Conservation (phyloP, 2,888 invertebrate species). For the Andrena chrysosceles region DNA sequence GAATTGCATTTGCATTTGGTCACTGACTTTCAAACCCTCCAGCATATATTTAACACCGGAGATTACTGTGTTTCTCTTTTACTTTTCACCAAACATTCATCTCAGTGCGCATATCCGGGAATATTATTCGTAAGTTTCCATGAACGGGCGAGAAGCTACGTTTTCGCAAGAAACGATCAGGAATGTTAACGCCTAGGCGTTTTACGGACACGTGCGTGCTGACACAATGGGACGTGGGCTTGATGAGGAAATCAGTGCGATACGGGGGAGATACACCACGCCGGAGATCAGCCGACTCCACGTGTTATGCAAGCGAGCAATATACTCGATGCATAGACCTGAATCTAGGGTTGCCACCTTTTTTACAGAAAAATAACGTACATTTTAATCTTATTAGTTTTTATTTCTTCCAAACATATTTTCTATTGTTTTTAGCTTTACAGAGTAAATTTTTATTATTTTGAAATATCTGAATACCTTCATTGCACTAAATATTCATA, state of each 20-base stretch:
- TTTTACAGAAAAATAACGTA: no score
- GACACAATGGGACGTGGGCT: constrained; percentile 75
- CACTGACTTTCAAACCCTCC: no score
- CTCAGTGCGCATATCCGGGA: background rate
- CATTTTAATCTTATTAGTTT: no score
- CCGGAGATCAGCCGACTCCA: constrained; percentile 31
- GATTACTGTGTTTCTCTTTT: no score
- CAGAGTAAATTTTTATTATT: no score
- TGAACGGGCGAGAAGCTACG: no score
- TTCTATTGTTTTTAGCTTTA: no score
- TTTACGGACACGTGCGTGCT: constrained; percentile 62
- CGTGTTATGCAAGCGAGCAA: constrained; percentile 54
- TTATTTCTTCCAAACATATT: no score
- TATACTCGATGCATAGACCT: background rate
- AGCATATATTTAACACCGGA: no score
- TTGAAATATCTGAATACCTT: no score
- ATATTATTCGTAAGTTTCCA: background rate
- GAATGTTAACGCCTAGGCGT: constrained; percentile 50
- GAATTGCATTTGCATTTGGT: background rate
- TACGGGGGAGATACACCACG: constrained; percentile 27
- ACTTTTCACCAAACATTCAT: background rate
- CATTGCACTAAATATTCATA: no score
- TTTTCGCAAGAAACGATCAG: constrained; percentile 37
- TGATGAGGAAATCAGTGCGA: constrained; percentile 58
- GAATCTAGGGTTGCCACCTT: no score